These are phyloP conservation scores for Drosophila ohnishii DNA, from an alignment of 1,140 invertebrate genomes.

Conservation along the genomic window DNA sequence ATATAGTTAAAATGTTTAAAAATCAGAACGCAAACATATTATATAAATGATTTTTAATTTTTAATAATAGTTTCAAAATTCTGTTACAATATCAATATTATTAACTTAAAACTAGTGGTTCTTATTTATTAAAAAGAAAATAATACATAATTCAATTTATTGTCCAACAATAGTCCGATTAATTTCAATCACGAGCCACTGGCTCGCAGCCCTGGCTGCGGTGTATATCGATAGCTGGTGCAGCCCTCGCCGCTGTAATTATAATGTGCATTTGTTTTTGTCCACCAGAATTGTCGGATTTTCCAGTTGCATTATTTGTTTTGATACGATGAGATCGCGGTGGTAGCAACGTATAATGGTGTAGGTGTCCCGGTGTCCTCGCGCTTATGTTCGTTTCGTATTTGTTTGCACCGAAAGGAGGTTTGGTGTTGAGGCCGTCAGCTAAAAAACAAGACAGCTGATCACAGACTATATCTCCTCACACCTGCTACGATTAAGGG, in stretches of 20 bases:
- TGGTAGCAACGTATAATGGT: slow-evolving; percentile 45
- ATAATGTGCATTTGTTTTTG: slow-evolving; percentile 76
- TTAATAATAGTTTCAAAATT: no score
- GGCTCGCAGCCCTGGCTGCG: slow-evolving; percentile 3
- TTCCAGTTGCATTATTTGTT: slow-evolving; percentile 40
- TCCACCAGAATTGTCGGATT: slow-evolving; percentile 51
- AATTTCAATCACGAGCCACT: no score
- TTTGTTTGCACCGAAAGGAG: slow-evolving; percentile 15
- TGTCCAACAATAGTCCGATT: no score
- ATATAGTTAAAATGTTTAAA: no score
- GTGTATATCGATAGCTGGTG: slow-evolving; percentile 14
- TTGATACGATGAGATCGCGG: slow-evolving; percentile 23
- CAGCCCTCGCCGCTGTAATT: slow-evolving; percentile 59
- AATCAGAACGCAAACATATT: no score
- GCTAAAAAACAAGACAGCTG: slow-evolving; percentile 53
- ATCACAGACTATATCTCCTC: slow-evolving; percentile 60
- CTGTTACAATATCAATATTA: no score
- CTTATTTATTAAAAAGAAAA: no score
- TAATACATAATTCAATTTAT: no score
- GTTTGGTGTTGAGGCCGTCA: slow-evolving; percentile 8
- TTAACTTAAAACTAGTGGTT: no score
- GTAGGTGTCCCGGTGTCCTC: slow-evolving; percentile 18
- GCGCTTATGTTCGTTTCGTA: slow-evolving; percentile 33
- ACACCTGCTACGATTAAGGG: slow-evolving; percentile 71
- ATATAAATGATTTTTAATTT: no score